Evolutionary conservation across 2,113 vertebrate species (phyloP).

Genomic region (Mustela lutreola): DNA sequence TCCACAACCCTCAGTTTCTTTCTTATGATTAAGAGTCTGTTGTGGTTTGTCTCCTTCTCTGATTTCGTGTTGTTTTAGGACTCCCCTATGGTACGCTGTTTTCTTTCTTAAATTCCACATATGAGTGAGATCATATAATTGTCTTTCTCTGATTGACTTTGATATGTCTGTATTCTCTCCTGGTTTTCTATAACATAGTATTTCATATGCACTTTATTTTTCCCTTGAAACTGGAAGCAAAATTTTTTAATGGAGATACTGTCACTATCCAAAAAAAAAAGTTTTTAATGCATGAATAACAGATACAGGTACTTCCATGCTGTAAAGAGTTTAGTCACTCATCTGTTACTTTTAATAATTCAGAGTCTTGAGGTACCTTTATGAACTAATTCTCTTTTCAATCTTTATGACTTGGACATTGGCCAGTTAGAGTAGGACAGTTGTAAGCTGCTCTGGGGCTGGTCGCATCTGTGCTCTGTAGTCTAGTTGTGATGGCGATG

Average conservation of each 20-base stretch:
- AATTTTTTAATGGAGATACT: neutral
- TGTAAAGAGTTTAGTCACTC: neutral
- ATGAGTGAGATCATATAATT: too few relatives aligned
- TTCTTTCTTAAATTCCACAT: too few relatives aligned
- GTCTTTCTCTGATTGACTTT: neutral
- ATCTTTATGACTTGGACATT: neutral
- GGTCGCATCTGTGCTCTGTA: rapidly evolving
- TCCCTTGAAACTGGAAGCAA: conserved; percentile 25
- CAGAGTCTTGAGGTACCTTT: neutral
- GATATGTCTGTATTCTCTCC: neutral
- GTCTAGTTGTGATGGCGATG: neutral
- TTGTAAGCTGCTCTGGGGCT: neutral
- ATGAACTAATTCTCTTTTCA: neutral
- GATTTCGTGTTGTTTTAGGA: too few relatives aligned
- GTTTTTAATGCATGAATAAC: neutral
- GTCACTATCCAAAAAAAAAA: neutral
- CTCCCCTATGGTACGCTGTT: too few relatives aligned
- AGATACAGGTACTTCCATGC: neutral
- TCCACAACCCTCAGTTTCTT: too few relatives aligned
- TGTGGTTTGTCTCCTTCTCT: too few relatives aligned
- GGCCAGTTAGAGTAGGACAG: neutral
- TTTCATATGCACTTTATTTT: conserved; percentile 10
- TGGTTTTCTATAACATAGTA: neutral
- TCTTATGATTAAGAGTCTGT: too few relatives aligned
- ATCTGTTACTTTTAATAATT: neutral